Evolutionary conservation across 2,113 vertebrate genomes (phyloP), one percentile per base, ranked within the genome.

Genomic region (Grammomys surdaster): DNA sequence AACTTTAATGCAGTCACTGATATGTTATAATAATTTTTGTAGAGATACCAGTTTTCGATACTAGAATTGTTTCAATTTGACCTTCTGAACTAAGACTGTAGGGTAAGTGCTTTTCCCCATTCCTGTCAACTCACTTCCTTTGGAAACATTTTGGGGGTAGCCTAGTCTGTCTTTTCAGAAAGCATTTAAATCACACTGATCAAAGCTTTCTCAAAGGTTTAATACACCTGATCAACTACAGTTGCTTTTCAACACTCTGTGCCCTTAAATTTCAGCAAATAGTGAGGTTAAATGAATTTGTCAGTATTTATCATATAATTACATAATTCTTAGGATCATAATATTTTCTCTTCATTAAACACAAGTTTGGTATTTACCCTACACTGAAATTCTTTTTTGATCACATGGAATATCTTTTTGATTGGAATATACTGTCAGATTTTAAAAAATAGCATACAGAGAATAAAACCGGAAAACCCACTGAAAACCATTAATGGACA

Each of bases 271-370:
- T 69, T 91, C 81, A 40, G 5, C 11, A 65, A 56, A 58, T 56
- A 81, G 54, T 76, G 65, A 69, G 10, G 28, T 43, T 94, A 67
- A 95, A 36, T 77, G 58, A 24, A 51, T n/a, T 67, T 85, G 28
- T 46, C 58, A 82, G 5, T 88, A 43, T 82, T 90, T 84, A 77
- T n/a, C 63, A 87, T 40, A 20, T 78, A 82, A 69, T 48, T 82
- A 54, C 56, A 70, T 36, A 91, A 77, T 51, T 90, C 36, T 33
- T 90, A 28, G 16, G 11, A 16, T 58, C 51, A 8, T 46, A 87
- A 54, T 78, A 33, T 88, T 90, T 90, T 84, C 36, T 78, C 86
- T 77, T 77, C 46, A 36, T 36, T 90, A 88, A 77, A 31, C 73
- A 54, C 80, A 73, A 86, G 11, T 85, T 58, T 80, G 31, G 7